Percentiles rank a stretch among this genome's conserved stretches.
Conservation (phyloP, 2,797 vertebrate genomes). For the Sebastes kiyomatsui region DNA sequence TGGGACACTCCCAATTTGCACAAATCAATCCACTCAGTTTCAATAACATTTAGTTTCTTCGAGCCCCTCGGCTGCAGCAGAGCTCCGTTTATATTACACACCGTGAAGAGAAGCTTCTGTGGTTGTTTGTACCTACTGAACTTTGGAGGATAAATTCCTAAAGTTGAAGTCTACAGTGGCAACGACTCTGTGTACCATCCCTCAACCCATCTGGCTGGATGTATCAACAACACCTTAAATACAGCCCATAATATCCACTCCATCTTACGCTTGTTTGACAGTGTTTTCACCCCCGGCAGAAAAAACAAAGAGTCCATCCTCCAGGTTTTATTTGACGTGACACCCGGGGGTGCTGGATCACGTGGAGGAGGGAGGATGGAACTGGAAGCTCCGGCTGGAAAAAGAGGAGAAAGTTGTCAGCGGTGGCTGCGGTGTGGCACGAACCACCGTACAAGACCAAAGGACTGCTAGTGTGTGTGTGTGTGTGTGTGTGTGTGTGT, state of each 20-base stretch:
- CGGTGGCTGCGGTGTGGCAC: constrained; percentile 37
- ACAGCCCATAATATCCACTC: constrained; percentile 9
- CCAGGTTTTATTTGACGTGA: constrained; percentile 11
- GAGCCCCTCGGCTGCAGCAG: background rate
- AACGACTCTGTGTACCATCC: background rate
- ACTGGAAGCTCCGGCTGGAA: constrained; percentile 36
- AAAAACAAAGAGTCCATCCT: background rate
- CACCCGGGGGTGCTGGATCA: constrained; percentile 5
- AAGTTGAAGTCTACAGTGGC: background rate
- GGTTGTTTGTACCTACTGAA: background rate
- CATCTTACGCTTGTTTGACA: constrained; percentile 38
- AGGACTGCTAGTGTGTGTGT: background rate
- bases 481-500: background rate
- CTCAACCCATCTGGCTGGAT: background rate
- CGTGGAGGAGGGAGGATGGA: background rate
- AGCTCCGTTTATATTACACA: background rate
- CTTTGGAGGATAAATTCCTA: background rate
- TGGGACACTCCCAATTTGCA: background rate
- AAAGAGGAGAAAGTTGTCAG: constrained; percentile 19
- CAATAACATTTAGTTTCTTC: background rate
- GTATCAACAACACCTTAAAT: constrained; percentile 17
- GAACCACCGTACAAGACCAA: constrained; percentile 3
- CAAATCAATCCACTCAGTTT: background rate
- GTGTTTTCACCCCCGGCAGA: constrained; percentile 8
- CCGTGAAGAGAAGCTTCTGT: background rate